phyloP scores from a whole-genome alignment of 2,797 vertebrate species.

The Acanthurus leucopareius region DNA sequence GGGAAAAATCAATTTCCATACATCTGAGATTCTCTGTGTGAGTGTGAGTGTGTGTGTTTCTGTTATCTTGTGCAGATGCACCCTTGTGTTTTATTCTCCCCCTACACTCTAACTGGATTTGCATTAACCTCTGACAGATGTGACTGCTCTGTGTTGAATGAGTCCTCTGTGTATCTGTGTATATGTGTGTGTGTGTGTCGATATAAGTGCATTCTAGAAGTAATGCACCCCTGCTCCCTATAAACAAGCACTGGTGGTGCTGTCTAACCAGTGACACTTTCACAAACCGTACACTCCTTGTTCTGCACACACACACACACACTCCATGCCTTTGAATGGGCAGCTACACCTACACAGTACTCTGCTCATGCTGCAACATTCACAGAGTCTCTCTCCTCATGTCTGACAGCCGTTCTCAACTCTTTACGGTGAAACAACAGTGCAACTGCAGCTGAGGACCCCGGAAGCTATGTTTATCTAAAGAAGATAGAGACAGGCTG shows the following conservation, averaged over 20 bases:
- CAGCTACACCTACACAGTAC: slow-evolving; percentile 26
- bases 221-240: slow-evolving; percentile 42
- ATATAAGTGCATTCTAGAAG: slow-evolving; percentile 24
- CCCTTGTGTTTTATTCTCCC: slow-evolving; percentile 21
- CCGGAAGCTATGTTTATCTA: slow-evolving; percentile 67
- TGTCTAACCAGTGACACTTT: slow-evolving; percentile 6
- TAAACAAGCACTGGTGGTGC: slow-evolving; percentile 20
- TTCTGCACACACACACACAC: background rate
- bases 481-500: slow-evolving; percentile 71
- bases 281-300: background rate
- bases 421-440: slow-evolving; percentile 57
- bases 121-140: slow-evolving; percentile 60
- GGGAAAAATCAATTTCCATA: slow-evolving; percentile 64
- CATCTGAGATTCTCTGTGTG: slow-evolving; percentile 14
- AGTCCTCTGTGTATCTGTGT: slow-evolving; percentile 3
- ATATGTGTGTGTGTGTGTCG: background rate
- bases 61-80: slow-evolving; percentile 11
- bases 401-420: slow-evolving; percentile 38
- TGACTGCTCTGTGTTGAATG: background rate
- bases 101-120: slow-evolving; percentile 27
- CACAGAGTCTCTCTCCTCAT: slow-evolving; percentile 18
- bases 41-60: slow-evolving; percentile 21
- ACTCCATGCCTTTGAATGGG: background rate
- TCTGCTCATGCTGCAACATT: slow-evolving; percentile 16
- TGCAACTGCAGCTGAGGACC: slow-evolving; percentile 57